Base-by-base conservation (phyloP, 1,140 invertebrate species). In the Diplogasteroides magnus region DNA sequence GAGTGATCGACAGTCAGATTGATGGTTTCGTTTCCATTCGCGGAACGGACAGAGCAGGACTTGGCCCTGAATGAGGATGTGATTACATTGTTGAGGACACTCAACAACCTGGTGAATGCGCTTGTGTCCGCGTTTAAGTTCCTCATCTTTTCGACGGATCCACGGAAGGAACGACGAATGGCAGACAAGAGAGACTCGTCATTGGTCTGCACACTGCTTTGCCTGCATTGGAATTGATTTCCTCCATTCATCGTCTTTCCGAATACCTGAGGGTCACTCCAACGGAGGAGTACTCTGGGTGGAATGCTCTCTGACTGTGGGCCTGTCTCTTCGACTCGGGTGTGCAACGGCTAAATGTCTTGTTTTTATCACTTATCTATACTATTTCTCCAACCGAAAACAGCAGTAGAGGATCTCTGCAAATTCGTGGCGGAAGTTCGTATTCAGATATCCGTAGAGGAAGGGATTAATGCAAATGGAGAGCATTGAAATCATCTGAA, bases 381-480 rank as follows among this genome's bases (percentile, higher is more conserved):
- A n/a, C n/a, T n/a, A n/a, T n/a, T n/a, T n/a, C n/a, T n/a, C n/a
- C 48, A 73, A 77, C n/a, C 73, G 60, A 6, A 77, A 31, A 25
- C 69, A 67, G 2, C 65, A 69, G 64, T 76, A 67, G 68, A 80
- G 79, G 61, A 82, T 81, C n/a, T 82, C 80, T 26, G 64, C 71
- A 64, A 81, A 81, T 61, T 81, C 80, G 63, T 78, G 69, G 28
- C 77, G 76, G 48, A 81, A 81, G 68, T 81, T 81, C 23, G 80
- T 82, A 61, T 82, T 83, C 25, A 83, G 60, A 70, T 76, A 83
- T 26, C 76, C 79, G 74, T 81, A 81, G 27, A 81, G 79, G 57
- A 83, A 74, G n/a, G 80, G 80, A 71, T 82, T 82, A 14, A 82
- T 74, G 37, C 81, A 82, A 48, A 83, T 83, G 23, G 81, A 83